phyloP scores from a whole-genome alignment of 2,113 vertebrate genomes.

The Tenebrosternarchus preto region DNA sequence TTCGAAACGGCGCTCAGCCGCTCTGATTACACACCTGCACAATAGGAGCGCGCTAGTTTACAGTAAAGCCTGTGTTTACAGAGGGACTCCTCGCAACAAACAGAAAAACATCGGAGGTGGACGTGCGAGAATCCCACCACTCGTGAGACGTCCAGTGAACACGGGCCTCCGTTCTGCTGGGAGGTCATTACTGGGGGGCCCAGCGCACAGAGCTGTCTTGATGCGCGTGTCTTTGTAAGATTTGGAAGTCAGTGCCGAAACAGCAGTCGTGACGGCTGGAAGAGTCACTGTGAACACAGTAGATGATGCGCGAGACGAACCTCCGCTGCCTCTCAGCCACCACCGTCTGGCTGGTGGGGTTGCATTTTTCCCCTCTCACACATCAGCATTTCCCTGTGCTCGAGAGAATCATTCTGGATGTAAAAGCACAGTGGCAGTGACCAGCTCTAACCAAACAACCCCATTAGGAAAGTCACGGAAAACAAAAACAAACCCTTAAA shows the following conservation, averaged over 20 bases:
- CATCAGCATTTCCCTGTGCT: neutral
- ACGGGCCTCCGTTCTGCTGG: conserved; percentile 68
- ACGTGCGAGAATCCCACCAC: conserved; percentile 47
- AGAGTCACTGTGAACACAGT: neutral
- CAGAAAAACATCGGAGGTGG: conserved; percentile 67
- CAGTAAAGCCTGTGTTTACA: too few relatives aligned
- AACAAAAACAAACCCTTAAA: conserved; percentile 21
- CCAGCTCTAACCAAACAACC: conserved; percentile 4
- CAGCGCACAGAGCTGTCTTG: conserved; percentile 60
- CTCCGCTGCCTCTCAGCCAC: neutral
- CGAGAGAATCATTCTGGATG: neutral
- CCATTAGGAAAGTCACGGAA: conserved; percentile 9
- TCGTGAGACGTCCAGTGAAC: conserved; percentile 39
- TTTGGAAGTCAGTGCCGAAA: conserved; percentile 60
- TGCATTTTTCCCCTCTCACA: neutral
- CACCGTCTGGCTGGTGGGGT: neutral
- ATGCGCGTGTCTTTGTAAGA: conserved; percentile 60
- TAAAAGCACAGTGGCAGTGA: neutral
- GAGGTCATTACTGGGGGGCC: conserved; percentile 76
- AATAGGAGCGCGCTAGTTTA: too few relatives aligned
- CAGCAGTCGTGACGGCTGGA: conserved; percentile 53
- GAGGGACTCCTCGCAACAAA: conserved; percentile 65
- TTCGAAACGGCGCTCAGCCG: conserved; percentile 56
- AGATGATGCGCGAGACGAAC: neutral
- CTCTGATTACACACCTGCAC: conserved; percentile 69